Evolutionary conservation across 2,797 vertebrate species (phyloP), one percentile per base, ranked within the genome.

Genomic region (Sebastes ruberrimus): DNA sequence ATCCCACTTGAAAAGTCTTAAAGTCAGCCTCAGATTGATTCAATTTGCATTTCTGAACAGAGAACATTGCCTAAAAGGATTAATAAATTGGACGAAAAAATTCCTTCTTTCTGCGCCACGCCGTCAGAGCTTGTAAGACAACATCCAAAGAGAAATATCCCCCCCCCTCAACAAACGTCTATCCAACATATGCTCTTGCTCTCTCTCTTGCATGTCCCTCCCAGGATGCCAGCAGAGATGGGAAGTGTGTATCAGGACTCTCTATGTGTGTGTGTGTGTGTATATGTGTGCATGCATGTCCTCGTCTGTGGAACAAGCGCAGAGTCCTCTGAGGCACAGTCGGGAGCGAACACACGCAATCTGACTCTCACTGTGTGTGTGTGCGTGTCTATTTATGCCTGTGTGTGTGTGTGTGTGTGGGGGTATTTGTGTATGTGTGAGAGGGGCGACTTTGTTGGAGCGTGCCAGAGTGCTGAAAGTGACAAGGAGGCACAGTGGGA

Each of bases 1-100:
- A 95, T 96, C 95, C 95, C 95, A 95, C 95, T 96, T 96, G 95
- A 96, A 96, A 96, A 96, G 96, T 96, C 95, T 96, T 96, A 96
- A 96, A 96, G 95, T 96, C 94, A 95, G 94, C 92, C 94, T 96
- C 95, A 95, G 95, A 96, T 96, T 96, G 95, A 96, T 96, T 96
- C 95, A 95, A 96, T 96, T 95, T 96, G 96, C 96, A 96, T 96
- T 96, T 95, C 93, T 95, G 94, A 95, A 95, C 94, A 96, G 93
- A 95, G 94, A 95, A 95, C 94, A 95, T 95, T 93, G 95, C 95
- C 95, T 95, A 95, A 95, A 96, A 95, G 95, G 93, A 96, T 96
- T 95, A 96, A 95, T 95, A 95, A 95, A 96, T 94, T 95, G 95
- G 94, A 95, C 91, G 88, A 93, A 93, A 93, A 94, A 94, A 94